phyloP scores from a whole-genome alignment of 1,140 invertebrate genomes.

The Drosophila bocki region DNA sequence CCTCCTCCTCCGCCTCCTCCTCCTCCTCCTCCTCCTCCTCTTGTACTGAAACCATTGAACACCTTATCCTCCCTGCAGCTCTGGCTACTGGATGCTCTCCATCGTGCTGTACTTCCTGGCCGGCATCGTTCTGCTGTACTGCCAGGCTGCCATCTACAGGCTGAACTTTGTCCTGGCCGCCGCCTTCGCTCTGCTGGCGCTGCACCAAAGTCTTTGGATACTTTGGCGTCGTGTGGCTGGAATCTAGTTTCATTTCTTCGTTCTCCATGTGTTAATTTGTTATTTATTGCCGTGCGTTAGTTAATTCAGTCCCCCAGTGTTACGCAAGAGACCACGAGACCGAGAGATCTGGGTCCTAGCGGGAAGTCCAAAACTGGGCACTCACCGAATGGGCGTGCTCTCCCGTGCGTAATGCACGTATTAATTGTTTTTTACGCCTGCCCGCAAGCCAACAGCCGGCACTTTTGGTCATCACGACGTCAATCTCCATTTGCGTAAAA shows the following conservation, averaged over 20 bases:
- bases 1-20: too few relatives aligned
- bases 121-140: slow-evolving; percentile 86
- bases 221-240: slow-evolving; percentile 29
- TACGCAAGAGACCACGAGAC: slow-evolving; percentile 28
- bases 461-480: slow-evolving; percentile 31
- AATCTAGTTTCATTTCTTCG: background rate
- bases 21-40: too few relatives aligned
- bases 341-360: slow-evolving; percentile 17
- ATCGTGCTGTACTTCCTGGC: slow-evolving; percentile 86
- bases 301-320: slow-evolving; percentile 7
- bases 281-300: slow-evolving; percentile 40
- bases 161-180: slow-evolving; percentile 87
- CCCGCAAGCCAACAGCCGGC: background rate
- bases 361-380: slow-evolving; percentile 67
- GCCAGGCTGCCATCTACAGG: slow-evolving; percentile 86
- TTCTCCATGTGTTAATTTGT: slow-evolving; percentile 29
- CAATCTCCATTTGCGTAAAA: slow-evolving; percentile 52
- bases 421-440: slow-evolving; percentile 56
- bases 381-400: slow-evolving; percentile 45
- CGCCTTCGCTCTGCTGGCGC: slow-evolving; percentile 86
- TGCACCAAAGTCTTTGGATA: slow-evolving; percentile 86
- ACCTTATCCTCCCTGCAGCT: slow-evolving; percentile 77
- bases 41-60: background rate
- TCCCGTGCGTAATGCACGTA: slow-evolving; percentile 34
- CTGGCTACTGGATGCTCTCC: slow-evolving; percentile 85